Conservation (phyloP, 2,888 invertebrate genomes). For the Callyntrura sp. region DNA sequence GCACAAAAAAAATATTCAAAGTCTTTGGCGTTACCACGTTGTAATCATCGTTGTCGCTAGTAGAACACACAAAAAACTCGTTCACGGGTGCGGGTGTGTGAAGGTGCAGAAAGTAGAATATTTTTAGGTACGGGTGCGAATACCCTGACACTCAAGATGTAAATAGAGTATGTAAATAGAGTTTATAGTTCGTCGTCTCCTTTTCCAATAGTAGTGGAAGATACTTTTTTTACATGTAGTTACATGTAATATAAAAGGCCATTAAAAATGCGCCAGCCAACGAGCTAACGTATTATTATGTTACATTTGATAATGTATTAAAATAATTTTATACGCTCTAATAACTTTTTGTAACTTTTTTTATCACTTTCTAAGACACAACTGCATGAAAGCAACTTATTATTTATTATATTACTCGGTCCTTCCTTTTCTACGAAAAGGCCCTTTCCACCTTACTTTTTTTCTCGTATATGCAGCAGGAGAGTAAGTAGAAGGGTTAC, state of each 20-base stretch:
- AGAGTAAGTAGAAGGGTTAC: not conserved
- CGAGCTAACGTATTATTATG: slow-evolving; percentile 13
- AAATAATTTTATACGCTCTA: slow-evolving; percentile 73
- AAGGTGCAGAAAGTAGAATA: not conserved
- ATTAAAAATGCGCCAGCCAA: not conserved
- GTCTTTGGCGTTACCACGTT: not conserved
- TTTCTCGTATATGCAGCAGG: not conserved
- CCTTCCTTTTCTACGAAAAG: slow-evolving; percentile 18
- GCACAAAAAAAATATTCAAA: not conserved
- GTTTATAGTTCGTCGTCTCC: not conserved
- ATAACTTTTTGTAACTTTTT: slow-evolving; percentile 68
- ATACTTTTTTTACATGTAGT: not conserved
- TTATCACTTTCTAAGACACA: slow-evolving; percentile 71
- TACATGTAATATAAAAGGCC: not conserved
- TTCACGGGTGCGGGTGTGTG: no score
- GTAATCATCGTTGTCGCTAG: not conserved
- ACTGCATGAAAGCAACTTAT: slow-evolving; percentile 46
- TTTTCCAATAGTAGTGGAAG: no score
- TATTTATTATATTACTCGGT: slow-evolving; percentile 29
- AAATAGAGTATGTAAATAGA: not conserved
- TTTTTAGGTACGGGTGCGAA: not conserved
- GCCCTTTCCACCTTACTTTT: no score
- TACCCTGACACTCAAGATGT: not conserved
- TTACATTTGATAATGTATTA: not conserved
- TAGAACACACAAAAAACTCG: not conserved